These are phyloP conservation scores for Tichodroma muraria DNA, from an alignment of 2,113 vertebrate genomes.

Conservation along the genomic window DNA sequence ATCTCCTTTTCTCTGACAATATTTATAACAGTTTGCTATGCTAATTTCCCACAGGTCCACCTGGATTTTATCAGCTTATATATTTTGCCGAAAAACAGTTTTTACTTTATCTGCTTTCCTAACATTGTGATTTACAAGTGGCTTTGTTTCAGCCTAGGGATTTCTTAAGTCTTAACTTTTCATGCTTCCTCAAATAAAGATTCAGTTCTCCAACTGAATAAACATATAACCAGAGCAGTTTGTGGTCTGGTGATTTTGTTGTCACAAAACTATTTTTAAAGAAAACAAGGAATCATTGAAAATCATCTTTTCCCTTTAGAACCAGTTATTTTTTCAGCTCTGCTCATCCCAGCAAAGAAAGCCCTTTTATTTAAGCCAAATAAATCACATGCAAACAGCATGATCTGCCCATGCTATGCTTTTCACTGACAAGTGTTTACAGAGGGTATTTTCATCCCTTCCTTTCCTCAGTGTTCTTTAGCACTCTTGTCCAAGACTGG, in stretches of 20 bases:
- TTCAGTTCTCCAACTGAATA: neutral
- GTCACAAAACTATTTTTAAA: neutral
- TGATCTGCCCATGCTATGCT: neutral
- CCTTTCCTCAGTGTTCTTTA: neutral
- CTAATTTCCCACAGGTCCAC: neutral
- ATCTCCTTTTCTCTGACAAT: neutral
- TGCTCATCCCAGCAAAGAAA: neutral
- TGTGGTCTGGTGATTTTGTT: neutral
- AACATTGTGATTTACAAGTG: neutral
- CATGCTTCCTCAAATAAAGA: neutral
- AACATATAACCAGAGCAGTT: neutral
- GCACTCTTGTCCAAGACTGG: neutral
- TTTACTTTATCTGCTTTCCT: neutral
- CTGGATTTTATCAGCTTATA: neutral
- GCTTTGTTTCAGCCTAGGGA: slow-evolving; percentile 17
- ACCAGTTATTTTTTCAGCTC: neutral
- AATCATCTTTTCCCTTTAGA: neutral
- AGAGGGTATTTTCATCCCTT: neutral
- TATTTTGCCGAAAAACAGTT: neutral
- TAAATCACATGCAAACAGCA: neutral
- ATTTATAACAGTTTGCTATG: neutral
- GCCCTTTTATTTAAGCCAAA: neutral
- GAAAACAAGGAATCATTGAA: neutral
- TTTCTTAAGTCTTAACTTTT: slow-evolving; percentile 8
- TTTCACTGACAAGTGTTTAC: neutral